Conservation (phyloP, 2,888 invertebrate genomes). For the Oligia strigilis region DNA sequence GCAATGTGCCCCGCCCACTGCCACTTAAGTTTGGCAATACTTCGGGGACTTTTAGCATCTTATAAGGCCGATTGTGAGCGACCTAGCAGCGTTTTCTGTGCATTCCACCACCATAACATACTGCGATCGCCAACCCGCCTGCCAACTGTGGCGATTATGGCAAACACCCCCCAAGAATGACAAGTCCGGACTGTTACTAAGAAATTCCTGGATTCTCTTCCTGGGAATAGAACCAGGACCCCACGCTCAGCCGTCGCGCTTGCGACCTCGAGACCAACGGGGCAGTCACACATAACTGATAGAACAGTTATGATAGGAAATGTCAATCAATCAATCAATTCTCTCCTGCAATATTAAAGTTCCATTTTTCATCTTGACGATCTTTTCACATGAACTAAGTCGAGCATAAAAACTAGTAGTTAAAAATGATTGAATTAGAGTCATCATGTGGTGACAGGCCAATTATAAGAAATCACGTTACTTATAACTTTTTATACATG, state of each 20-base stretch:
- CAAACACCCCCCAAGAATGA: too few species aligned
- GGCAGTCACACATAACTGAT: neutral
- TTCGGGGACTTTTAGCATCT: too few species aligned
- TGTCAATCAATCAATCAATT: neutral
- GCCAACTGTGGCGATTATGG: too few species aligned
- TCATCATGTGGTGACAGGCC: conserved; percentile 44
- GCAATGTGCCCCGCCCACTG: too few species aligned
- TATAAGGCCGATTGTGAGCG: too few species aligned
- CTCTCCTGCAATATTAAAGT: neutral
- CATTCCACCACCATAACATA: too few species aligned
- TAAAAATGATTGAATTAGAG: conserved; percentile 28
- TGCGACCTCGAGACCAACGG: neutral
- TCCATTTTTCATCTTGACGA: neutral
- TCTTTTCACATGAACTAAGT: conserved; percentile 5
- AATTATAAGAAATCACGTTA: conserved; percentile 46
- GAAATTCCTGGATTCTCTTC: too few species aligned
- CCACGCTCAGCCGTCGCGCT: too few species aligned
- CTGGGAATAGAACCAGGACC: neutral
- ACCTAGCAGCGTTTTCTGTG: too few species aligned
- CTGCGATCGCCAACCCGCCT: too few species aligned
- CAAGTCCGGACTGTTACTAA: too few species aligned
- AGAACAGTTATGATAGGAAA: neutral
- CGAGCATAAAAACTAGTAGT: conserved; percentile 26
- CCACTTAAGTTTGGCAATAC: too few species aligned
- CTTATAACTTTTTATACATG: conserved; percentile 32